Percentiles rank a stretch among this genome's conserved stretches.
Evolutionary conservation across 2,797 vertebrate genomes (phyloP).

Genomic region (Discoglossus pictus): DNA sequence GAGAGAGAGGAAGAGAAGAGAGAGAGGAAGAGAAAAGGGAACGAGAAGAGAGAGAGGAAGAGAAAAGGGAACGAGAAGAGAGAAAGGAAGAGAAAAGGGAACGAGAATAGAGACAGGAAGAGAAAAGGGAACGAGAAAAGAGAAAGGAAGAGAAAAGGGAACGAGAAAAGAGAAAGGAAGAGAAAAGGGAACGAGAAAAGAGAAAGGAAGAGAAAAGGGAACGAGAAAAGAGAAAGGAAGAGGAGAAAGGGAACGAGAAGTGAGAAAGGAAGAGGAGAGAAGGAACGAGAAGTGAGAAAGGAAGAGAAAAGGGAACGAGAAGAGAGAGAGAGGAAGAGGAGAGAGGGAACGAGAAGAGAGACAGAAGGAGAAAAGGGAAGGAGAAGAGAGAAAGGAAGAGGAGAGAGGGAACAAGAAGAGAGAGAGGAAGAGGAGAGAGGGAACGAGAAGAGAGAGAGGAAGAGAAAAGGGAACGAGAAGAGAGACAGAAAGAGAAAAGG

Average conservation of each 20-base stretch:
- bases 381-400: not conserved
- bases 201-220: not conserved
- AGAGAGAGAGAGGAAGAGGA: not conserved
- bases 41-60: not conserved
- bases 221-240: not conserved
- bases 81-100: not conserved
- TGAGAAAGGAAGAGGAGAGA: not conserved
- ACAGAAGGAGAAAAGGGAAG: not conserved
- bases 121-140: no score
- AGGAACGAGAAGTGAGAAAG: not conserved
- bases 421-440: not conserved
- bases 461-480: not conserved
- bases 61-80: not conserved
- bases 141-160: not conserved
- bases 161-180: no score
- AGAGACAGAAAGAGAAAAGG: conserved; percentile 27
- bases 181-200: no score
- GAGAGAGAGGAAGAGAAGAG: no score
- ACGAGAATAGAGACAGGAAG: not conserved
- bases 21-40: not conserved
- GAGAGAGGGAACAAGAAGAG: not conserved
- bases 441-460: conserved; percentile 17
- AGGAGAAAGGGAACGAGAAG: not conserved
- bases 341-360: not conserved
- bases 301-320: not conserved